Base-by-base conservation (phyloP, 2,113 vertebrate genomes). In the Pteropus alecto region DNA sequence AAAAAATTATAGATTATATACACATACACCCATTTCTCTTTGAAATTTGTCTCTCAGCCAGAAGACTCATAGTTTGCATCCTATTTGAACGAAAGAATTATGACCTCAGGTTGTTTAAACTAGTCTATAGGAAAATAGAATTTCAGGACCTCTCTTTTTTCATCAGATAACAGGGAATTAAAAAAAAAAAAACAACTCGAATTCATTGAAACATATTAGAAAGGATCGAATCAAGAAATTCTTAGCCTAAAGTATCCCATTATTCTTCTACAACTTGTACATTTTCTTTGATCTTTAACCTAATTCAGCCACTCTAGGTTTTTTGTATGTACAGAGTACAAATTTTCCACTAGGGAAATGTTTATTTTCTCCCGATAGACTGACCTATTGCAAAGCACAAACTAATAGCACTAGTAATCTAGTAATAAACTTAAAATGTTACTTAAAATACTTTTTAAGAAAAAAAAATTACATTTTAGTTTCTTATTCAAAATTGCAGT, bases 221-320 rank as follows among this genome's bases (percentile, higher is more conserved):
- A 97, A 81, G 89, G 91, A 96, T 38, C 0, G 2, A 90, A 41
- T 51, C 13, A 46, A 91, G 38, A 63, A 33, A 65, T 6, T 90
- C 33, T 33, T 21, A 43, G 7, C 7, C 41, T 86, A 92, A 93
- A 88, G 56, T 33, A 87, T 28, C 18, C n/a, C 48, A 28, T 86
- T 70, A 67, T 68, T 48, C 8, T 90, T 82, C 41, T 11, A 56
- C 1, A 67, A 79, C 5, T 51, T 87, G 60, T 13, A n/a, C 38
- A 68, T 96, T 94, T 92, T 84, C 26, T 65, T 82, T 92, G 43
- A 89, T 74, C 21, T 90, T 61, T 38, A 74, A 70, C 6, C 95
- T 41, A 83, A 28, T 54, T 0, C 0, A 88, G 83, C 41, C 68
- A 86, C 4, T 90, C 83, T 85, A 30, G 48, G 54, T 81, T 83